These are phyloP conservation scores for Brachyhypopomus occidentalis DNA, from an alignment of 2,113 vertebrate genomes.

Conservation along the genomic window DNA sequence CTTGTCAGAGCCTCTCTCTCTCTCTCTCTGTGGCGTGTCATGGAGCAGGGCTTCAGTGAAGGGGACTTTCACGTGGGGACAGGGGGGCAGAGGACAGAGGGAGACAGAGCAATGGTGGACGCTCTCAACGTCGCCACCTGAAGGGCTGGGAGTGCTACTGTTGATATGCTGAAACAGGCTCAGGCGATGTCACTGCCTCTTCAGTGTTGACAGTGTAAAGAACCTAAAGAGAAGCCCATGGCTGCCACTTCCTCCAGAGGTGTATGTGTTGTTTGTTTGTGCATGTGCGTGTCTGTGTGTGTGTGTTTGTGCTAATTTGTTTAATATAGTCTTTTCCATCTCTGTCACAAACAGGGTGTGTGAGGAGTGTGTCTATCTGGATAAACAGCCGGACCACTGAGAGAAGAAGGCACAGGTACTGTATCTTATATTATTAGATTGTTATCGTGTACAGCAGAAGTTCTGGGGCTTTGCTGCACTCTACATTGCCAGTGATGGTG, in stretches of 20 bases:
- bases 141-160: neutral
- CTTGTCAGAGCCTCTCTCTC: constrained; percentile 20
- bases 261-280: neutral
- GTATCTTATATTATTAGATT: neutral
- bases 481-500: neutral
- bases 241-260: neutral
- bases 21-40: neutral
- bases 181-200: neutral
- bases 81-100: neutral
- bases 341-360: constrained; percentile 49
- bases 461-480: neutral
- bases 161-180: neutral
- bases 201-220: neutral
- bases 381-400: constrained; percentile 45
- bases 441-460: neutral
- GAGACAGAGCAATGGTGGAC: neutral
- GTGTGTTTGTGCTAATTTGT: constrained; percentile 23
- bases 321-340: constrained; percentile 19
- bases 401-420: constrained; percentile 34
- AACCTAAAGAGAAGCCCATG: neutral
- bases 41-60: neutral
- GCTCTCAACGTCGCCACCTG: neutral
- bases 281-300: neutral
- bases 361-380: constrained; percentile 50
- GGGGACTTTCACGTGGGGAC: neutral